Base-by-base conservation (phyloP, 2,113 vertebrate genomes). In the Ptychochromis oligacanthus region DNA sequence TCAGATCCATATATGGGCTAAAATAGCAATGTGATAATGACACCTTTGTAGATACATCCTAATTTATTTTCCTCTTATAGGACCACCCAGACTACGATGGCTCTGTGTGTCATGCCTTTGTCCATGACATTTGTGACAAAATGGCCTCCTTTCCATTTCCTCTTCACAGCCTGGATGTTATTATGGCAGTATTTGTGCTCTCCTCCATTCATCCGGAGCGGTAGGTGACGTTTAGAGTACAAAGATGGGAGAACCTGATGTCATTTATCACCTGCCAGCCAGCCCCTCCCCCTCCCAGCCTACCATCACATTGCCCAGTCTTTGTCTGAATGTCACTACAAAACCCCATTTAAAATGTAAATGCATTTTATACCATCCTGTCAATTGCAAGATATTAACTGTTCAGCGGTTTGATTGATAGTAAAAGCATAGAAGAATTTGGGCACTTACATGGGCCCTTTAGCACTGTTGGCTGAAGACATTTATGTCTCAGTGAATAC, bases 151-250 rank as follows among this genome's bases (percentile, higher is more conserved):
- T 97, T 94, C 97, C 97, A 58, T 97, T 98, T 91, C 97, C 97
- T 85, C 96, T 95, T 62, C 96, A 92, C 85, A 97, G 95, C 94
- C 94, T 98, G 93, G 97, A 98, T 89, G 94, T 96, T 91, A 93
- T 99, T 94, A 95, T 98, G 85, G 95, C 97, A 11, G 93, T 98
- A 92, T 99, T 98, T 95, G 97, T 99, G 92, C 96, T 99, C 82
- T 98, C 97, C 80, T 95, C 97, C 80, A 96, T 98, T 94, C 97
- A 97, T 93, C 97, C 97, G 82, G 95, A 96, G 92, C 96, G 97
- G 97, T 99, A 96, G 93, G 95, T 94, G 93, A 95, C 94, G 95
- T 93, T 87, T 36, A 90, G 87, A 93, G 92, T 91, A 92, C 91
- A 95, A 82, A 92, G 86, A 86, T 91, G 86, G 86, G 67, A 83